Conservation (phyloP, 2,888 invertebrate species). For the Brachyopa scutellaris region DNA sequence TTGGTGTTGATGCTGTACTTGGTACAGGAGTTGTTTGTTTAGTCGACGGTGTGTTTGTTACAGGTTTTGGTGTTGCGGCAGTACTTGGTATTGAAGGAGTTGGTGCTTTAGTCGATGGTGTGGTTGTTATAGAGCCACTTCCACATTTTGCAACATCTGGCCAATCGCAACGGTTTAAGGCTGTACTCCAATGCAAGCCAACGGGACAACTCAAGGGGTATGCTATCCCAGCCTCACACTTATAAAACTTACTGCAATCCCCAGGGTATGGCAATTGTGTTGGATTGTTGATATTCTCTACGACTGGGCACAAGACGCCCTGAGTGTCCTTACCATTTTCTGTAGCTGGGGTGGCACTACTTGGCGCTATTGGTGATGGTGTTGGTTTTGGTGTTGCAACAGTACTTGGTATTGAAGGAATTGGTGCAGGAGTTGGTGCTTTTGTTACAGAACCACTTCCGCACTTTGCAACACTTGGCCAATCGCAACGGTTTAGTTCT, state of each 20-base stretch:
- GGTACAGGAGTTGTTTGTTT: neutral
- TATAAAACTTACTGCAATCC: conserved; percentile 76
- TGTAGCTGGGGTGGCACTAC: no score
- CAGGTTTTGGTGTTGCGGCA: neutral
- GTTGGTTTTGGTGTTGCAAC: neutral
- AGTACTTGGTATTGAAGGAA: neutral
- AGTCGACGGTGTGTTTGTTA: neutral
- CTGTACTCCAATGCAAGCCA: conserved; percentile 75
- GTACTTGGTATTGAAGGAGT: neutral
- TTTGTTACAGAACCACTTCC: neutral
- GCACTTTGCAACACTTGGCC: conserved; percentile 68
- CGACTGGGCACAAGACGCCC: no score
- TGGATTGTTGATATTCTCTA: neutral
- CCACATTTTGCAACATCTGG: conserved; percentile 68
- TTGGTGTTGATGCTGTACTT: neutral
- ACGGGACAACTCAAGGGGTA: conserved; percentile 66
- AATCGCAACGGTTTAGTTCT: conserved; percentile 74
- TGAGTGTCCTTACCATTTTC: no score
- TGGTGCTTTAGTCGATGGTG: neutral
- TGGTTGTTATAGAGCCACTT: neutral
- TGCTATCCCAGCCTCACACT: conserved; percentile 62
- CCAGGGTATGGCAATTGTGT: conserved; percentile 72
- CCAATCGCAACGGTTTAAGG: conserved; percentile 74
- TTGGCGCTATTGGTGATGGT: conserved; percentile 44
- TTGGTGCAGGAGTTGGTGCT: neutral